Conservation (phyloP, 2,113 vertebrate species). For the Salvelinus alpinus region DNA sequence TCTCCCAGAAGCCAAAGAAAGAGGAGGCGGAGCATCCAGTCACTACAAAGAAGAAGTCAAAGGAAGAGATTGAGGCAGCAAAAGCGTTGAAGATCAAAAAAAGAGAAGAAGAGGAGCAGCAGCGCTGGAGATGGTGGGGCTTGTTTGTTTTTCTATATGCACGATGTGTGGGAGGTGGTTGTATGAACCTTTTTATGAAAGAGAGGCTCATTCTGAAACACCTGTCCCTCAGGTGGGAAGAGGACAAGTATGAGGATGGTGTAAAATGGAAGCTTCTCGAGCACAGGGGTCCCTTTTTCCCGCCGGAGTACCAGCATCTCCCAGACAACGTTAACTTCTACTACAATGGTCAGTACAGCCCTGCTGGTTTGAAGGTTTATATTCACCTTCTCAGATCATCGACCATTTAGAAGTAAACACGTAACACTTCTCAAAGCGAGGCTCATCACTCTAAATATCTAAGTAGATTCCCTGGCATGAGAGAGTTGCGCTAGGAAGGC, state of each 20-base stretch:
- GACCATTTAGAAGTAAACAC: no score
- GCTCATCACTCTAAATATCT: no score
- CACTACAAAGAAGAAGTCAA: constrained; percentile 66
- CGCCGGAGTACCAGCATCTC: constrained; percentile 66
- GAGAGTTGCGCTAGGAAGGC: no score
- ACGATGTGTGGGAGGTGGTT: neutral
- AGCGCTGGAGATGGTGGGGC: constrained; percentile 77
- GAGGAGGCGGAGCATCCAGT: neutral
- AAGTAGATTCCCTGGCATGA: no score
- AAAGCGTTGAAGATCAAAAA: constrained; percentile 69
- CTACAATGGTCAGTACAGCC: constrained; percentile 61
- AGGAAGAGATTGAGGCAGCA: constrained; percentile 66
- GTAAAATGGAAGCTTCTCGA: constrained; percentile 87
- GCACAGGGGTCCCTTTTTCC: constrained; percentile 83
- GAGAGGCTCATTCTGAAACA: neutral
- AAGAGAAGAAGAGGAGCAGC: constrained; percentile 77
- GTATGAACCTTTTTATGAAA: neutral
- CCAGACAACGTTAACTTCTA: constrained; percentile 68
- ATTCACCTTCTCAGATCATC: no score
- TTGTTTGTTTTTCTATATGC: neutral
- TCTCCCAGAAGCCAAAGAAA: constrained; percentile 30
- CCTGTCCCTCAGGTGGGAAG: constrained; percentile 82
- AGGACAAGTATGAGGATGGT: constrained; percentile 78
- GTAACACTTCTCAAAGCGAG: no score
- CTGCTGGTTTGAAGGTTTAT: no score